phyloP scores from a whole-genome alignment of 2,113 vertebrate species.

The Dasyornis broadbenti region DNA sequence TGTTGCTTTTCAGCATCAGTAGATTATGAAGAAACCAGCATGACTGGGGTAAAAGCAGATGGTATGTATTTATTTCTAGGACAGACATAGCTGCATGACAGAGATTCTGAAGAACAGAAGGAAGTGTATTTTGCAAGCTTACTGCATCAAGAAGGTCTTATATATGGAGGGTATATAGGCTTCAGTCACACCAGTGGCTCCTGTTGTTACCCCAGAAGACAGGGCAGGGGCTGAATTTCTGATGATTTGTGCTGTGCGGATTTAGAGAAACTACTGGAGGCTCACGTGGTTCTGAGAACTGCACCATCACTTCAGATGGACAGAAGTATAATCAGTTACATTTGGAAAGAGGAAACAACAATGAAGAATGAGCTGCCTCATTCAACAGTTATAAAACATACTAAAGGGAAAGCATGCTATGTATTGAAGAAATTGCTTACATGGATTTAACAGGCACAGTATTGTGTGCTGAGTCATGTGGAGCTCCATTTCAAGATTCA shows the following conservation, averaged over 20 bases:
- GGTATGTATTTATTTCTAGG: background rate
- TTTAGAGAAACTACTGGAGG: background rate
- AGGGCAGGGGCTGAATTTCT: background rate
- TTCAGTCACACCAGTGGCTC: background rate
- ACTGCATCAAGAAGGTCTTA: background rate
- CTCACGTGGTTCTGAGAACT: background rate
- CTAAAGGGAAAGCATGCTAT: background rate
- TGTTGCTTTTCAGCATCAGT: background rate
- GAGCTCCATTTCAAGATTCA: constrained; percentile 12
- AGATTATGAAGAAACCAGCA: background rate
- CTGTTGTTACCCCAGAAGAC: background rate
- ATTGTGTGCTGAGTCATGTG: background rate
- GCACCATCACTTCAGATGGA: background rate
- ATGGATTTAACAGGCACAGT: background rate
- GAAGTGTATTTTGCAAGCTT: background rate
- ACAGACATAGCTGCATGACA: background rate
- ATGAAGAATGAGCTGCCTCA: background rate
- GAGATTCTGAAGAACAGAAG: background rate
- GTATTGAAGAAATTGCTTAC: background rate
- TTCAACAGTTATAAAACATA: background rate
- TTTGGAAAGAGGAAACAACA: background rate
- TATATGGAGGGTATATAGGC: background rate
- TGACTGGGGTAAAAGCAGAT: background rate
- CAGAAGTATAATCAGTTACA: background rate
- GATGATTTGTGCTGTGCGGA: background rate